Conservation (phyloP, 2,888 invertebrate genomes). For the Chloromyia formosa region DNA sequence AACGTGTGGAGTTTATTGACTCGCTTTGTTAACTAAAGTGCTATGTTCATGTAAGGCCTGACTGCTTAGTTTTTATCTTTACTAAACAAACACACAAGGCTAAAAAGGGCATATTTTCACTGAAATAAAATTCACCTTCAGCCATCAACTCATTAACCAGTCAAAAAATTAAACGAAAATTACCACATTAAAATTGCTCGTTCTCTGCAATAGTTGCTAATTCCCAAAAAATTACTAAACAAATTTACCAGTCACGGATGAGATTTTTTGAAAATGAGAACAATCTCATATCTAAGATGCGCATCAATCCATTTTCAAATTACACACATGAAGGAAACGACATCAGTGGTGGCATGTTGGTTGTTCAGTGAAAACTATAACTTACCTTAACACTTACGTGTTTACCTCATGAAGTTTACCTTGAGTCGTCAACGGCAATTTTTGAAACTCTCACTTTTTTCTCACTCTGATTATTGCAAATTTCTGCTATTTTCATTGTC, state of each 20-base stretch:
- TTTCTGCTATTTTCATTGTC: constrained; percentile 49
- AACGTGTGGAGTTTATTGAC: too few relatives aligned
- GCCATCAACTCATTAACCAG: background rate
- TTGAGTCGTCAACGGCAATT: constrained; percentile 36
- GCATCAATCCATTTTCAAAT: constrained; percentile 27
- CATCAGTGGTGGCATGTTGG: background rate
- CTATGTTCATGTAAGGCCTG: too few relatives aligned
- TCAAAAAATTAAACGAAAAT: background rate
- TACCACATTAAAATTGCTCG: background rate
- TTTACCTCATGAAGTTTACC: constrained; percentile 1
- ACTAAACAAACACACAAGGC: too few relatives aligned
- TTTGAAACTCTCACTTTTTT: constrained; percentile 46
- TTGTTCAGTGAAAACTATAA: constrained; percentile 25
- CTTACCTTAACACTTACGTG: too few relatives aligned
- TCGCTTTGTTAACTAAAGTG: too few relatives aligned
- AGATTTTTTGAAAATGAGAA: constrained; percentile 37
- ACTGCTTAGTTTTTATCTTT: too few relatives aligned
- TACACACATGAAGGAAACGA: constrained; percentile 2
- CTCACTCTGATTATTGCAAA: constrained; percentile 45
- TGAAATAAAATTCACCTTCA: too few relatives aligned
- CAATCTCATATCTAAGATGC: constrained; percentile 17
- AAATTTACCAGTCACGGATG: constrained; percentile 38
- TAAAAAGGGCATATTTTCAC: too few relatives aligned
- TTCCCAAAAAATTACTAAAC: constrained; percentile 5
- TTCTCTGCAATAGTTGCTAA: constrained; percentile 14